Conservation (phyloP, 2,888 invertebrate genomes). For the Drosophila macrothrix region DNA sequence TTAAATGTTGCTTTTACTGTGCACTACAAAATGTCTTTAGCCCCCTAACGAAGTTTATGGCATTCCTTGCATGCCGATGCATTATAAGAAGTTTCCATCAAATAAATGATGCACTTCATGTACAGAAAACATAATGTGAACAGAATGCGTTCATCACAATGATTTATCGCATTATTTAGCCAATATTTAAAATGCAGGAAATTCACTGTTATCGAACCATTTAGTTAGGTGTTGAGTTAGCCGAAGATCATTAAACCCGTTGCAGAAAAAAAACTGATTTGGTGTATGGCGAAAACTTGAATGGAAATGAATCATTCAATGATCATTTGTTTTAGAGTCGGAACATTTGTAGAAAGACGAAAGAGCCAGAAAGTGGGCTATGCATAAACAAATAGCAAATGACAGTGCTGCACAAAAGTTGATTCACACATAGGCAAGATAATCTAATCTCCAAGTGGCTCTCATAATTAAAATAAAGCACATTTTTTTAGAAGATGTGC, state of each 20-base stretch:
- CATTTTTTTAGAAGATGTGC: not conserved
- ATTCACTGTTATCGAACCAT: constrained; percentile 57
- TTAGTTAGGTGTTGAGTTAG: constrained; percentile 55
- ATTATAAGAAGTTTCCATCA: constrained; percentile 29
- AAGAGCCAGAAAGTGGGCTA: constrained; percentile 37
- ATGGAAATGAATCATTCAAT: constrained; percentile 61
- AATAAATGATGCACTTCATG: constrained; percentile 35
- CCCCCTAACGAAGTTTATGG: constrained; percentile 7
- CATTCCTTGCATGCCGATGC: constrained; percentile 55
- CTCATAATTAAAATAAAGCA: not conserved
- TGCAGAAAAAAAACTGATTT: constrained; percentile 20
- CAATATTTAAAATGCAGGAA: constrained; percentile 48
- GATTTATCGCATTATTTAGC: constrained; percentile 70
- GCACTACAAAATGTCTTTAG: constrained; percentile 51
- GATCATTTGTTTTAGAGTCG: constrained; percentile 48
- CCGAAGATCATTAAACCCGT: constrained; percentile 65
- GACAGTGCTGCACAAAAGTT: constrained; percentile 55
- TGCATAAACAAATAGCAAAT: constrained; percentile 47
- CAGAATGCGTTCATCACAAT: constrained; percentile 50
- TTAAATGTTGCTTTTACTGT: constrained; percentile 30
- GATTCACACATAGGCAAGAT: constrained; percentile 8
- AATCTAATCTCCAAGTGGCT: not conserved
- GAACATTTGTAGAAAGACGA: constrained; percentile 53
- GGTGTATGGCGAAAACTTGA: constrained; percentile 64
- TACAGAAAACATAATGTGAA: constrained; percentile 30